Evolutionary conservation across 2,797 vertebrate species (phyloP).

Genomic region (Coccyzus lansbergi): DNA sequence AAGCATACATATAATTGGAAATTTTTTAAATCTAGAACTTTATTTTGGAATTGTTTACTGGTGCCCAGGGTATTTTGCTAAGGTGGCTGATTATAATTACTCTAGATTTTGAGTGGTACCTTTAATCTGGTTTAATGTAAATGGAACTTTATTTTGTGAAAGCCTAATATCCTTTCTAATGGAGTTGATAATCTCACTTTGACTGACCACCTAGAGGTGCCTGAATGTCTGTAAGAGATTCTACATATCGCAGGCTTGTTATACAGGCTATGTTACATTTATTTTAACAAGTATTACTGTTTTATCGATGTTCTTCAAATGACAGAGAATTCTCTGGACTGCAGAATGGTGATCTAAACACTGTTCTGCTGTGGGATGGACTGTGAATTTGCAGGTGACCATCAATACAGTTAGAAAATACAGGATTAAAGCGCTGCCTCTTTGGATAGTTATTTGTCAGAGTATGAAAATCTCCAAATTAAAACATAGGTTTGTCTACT

Average conservation of each 20-base stretch:
- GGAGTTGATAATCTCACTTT: constrained; percentile 65
- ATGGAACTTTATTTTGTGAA: constrained; percentile 63
- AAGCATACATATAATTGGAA: background rate
- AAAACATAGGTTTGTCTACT: background rate
- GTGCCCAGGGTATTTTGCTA: constrained; percentile 44
- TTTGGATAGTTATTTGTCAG: background rate
- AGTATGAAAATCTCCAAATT: background rate
- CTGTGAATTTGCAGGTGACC: background rate
- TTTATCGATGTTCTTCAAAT: background rate
- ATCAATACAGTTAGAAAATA: background rate
- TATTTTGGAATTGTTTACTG: constrained; percentile 61
- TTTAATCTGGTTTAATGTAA: constrained; percentile 70
- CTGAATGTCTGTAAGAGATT: constrained; percentile 69
- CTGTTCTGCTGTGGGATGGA: background rate
- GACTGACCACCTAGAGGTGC: constrained; percentile 65
- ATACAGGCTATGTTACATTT: constrained; percentile 32
- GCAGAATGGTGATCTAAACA: background rate
- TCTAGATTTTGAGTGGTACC: constrained; percentile 49
- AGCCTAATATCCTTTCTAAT: constrained; percentile 41
- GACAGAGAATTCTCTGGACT: background rate
- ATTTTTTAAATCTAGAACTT: constrained; percentile 54
- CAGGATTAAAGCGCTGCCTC: background rate
- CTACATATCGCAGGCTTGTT: constrained; percentile 34
- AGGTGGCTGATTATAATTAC: constrained; percentile 33
- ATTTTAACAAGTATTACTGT: background rate